Evolutionary conservation across 1,140 invertebrate genomes (phyloP).

Genomic region (Bombus breviceps): DNA sequence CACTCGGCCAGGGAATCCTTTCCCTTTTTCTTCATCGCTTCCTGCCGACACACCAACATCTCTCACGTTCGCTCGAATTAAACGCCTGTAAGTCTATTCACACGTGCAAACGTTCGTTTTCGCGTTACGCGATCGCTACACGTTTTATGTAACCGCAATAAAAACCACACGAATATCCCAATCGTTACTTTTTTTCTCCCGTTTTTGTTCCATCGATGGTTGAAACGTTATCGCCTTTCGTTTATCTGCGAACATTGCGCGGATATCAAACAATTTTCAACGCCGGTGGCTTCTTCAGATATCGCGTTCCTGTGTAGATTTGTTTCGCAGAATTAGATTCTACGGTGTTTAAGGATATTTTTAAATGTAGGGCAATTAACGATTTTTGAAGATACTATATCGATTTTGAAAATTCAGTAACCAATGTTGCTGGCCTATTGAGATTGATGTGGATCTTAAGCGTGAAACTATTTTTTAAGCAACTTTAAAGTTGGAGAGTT

Average conservation of each 20-base stretch:
- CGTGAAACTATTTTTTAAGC: too few species aligned
- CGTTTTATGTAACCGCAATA: slow-evolving; percentile 17
- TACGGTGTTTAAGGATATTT: too few species aligned
- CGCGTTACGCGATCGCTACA: not conserved
- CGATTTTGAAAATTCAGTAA: not conserved
- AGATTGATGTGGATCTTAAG: too few species aligned
- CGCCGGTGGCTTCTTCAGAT: not conserved
- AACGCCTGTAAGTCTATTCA: slow-evolving; percentile 9
- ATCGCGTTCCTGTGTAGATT: not conserved
- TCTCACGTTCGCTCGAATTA: slow-evolving; percentile 32
- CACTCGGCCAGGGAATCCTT: slow-evolving; percentile 32
- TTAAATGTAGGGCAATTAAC: not conserved
- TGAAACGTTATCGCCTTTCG: not conserved
- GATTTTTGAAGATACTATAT: not conserved
- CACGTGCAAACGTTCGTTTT: slow-evolving; percentile 10
- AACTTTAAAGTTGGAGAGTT: too few species aligned
- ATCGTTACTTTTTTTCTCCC: not conserved
- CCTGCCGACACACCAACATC: slow-evolving; percentile 26
- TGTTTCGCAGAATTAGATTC: not conserved
- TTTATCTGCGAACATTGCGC: not conserved
- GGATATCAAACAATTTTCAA: not conserved
- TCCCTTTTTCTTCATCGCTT: slow-evolving; percentile 46
- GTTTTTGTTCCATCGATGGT: not conserved
- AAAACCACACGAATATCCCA: not conserved
- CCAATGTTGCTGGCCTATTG: too few species aligned